Evolutionary conservation across 2,113 vertebrate species (phyloP).

Genomic region (Hassar affinis): DNA sequence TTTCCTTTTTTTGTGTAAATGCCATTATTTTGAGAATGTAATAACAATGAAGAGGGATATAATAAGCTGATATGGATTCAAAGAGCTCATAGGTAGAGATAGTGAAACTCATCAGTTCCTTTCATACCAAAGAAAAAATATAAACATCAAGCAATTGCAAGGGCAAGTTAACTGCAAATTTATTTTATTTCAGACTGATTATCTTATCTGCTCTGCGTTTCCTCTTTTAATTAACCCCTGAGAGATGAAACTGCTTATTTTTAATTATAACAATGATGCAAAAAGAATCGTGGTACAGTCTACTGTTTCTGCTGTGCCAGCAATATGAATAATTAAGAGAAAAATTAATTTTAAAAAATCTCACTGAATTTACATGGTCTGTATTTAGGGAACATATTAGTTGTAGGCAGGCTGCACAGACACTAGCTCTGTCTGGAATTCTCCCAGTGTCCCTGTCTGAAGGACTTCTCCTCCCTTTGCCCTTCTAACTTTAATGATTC

Average conservation of each 20-base stretch:
- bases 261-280: not conserved
- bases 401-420: slow-evolving; percentile 25
- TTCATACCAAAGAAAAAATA: slow-evolving; percentile 17
- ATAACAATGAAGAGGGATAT: slow-evolving; percentile 58
- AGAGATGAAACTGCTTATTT: not conserved
- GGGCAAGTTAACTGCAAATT: slow-evolving; percentile 7
- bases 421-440: slow-evolving; percentile 43
- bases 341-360: slow-evolving; percentile 5
- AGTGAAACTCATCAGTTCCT: slow-evolving; percentile 26
- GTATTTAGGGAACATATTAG: slow-evolving; percentile 39
- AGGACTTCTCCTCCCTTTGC: slow-evolving; percentile 82
- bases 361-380: slow-evolving; percentile 30
- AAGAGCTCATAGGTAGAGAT: slow-evolving; percentile 55
- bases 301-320: slow-evolving; percentile 29
- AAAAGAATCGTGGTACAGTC: not conserved
- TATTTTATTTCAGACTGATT: not conserved
- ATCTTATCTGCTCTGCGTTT: slow-evolving; percentile 13
- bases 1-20: slow-evolving; percentile 36
- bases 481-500: slow-evolving; percentile 88
- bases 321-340: slow-evolving; percentile 26
- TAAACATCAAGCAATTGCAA: slow-evolving; percentile 45
- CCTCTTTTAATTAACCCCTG: slow-evolving; percentile 10
- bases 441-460: slow-evolving; percentile 39
- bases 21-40: slow-evolving; percentile 57
- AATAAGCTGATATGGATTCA: slow-evolving; percentile 68